Base-by-base conservation (phyloP, 2,888 invertebrate genomes). In the Calliopum simillimum region DNA sequence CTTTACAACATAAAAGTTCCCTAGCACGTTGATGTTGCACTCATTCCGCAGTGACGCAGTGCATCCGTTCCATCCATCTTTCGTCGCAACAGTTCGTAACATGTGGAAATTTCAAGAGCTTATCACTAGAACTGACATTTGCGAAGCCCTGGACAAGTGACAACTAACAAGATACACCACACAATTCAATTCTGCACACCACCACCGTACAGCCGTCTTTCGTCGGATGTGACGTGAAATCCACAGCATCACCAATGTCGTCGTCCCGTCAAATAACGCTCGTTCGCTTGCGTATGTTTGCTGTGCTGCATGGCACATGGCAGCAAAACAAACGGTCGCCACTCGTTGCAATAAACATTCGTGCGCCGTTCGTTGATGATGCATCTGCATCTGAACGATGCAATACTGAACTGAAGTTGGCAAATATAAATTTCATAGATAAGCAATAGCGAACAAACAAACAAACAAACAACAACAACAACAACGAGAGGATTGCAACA, bases 121-220 rank as follows among this genome's bases (percentile, higher is more conserved):
- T 53, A 53, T 53, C 23, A 23, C 53, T 53, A 14, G 53, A 12
- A 4, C 21, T 11, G 23, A 53, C 23, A 12, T 3, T 53, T 53
- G 43, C 43, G 43, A 43, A n/a, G 23, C 21, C 13, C 53, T 25
- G 73, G 66, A 74, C 71, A 73, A 72, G 74, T 76, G 77, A 76
- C 76, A 76, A 68, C 74, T 72, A 69, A 75, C 75, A 77, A 76
- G 76, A 71, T 74, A 70, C 69, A 25, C 70, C 33, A 33, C 33
- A 33, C 33, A 33, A 33, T 33, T 33, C 68, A 74, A 74, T 72
- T 70, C 74, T 53, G 62, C 63, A 63, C 55, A 46, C 69, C 69
- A 69, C 63, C 62, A 69, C 55, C 65, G n/a, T n/a, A n/a, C n/a
- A 53, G 69, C 70, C 65, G 59, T 66, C 53, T 62, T 66, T 51